phyloP scores from a whole-genome alignment of 2,888 invertebrate species.

The Xanthia icteritia region DNA sequence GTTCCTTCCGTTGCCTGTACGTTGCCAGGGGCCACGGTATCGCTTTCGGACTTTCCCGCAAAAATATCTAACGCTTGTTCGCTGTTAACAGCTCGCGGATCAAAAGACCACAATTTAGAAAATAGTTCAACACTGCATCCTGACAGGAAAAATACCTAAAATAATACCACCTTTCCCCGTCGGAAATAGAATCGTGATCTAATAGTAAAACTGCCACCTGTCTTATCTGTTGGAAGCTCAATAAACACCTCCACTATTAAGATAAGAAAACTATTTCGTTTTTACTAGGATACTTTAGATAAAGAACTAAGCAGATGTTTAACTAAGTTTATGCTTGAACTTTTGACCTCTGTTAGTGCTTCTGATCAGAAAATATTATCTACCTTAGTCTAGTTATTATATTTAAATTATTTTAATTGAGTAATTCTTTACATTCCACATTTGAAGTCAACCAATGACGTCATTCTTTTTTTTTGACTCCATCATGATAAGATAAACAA shows the following conservation, averaged over 20 bases:
- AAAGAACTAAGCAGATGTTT: conserved; percentile 40
- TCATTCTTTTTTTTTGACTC: background rate
- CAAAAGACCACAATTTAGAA: conserved; percentile 12
- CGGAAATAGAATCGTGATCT: conserved; percentile 48
- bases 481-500: background rate
- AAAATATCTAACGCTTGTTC: no score
- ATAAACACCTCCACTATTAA: conserved; percentile 60
- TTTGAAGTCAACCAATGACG: background rate
- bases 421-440: background rate
- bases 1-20: no score
- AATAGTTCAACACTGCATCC: background rate
- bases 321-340: conserved; percentile 16
- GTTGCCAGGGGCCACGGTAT: no score
- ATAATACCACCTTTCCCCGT: conserved; percentile 10
- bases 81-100: background rate
- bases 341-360: conserved; percentile 17
- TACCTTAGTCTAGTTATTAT: no score
- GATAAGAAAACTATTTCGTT: conserved; percentile 57
- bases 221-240: conserved; percentile 51
- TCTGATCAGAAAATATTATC: background rate
- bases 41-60: no score
- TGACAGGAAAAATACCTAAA: background rate
- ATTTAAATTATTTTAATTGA: background rate
- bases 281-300: conserved; percentile 59
- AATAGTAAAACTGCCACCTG: conserved; percentile 45